Conservation (phyloP, 64 coral and sea anemone species). For the Pocillopora verrucosa region DNA sequence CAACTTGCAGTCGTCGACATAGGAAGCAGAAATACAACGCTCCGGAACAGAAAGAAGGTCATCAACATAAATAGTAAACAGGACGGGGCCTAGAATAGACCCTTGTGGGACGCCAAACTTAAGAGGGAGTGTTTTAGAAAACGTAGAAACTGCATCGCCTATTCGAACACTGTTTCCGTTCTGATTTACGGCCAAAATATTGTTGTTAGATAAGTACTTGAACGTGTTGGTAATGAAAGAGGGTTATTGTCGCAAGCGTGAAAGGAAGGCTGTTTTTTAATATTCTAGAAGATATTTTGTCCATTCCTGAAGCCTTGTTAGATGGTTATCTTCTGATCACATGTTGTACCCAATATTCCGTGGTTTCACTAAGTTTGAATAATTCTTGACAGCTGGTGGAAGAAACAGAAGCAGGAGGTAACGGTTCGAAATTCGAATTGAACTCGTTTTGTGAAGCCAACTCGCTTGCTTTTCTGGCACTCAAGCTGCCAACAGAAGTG, state of each 20-base stretch:
- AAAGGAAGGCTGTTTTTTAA: conserved; percentile 1
- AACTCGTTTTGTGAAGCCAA: conserved; percentile 45
- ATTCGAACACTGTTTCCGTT: no score
- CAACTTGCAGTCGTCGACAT: no score
- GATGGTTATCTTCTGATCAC: background rate
- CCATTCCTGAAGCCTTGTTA: conserved; percentile 25
- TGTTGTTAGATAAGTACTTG: no score
- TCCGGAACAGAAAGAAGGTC: no score
- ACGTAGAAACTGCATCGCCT: no score
- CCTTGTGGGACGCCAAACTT: no score
- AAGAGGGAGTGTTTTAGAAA: no score
- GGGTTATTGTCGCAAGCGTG: conserved; percentile 8
- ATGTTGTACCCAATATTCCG: background rate
- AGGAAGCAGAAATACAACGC: no score
- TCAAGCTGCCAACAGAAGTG: conserved; percentile 50
- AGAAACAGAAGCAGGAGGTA: background rate
- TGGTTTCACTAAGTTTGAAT: background rate
- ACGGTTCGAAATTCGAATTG: background rate
- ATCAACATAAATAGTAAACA: no score
- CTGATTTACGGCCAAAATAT: no score
- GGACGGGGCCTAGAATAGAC: no score
- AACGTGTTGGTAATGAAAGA: conserved; percentile 25
- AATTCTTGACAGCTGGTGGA: background rate
- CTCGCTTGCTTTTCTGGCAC: conserved; percentile 40
- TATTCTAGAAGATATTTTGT: conserved; percentile 6